These are phyloP conservation scores for Campylomormyrus numenius DNA, from an alignment of 2,113 vertebrate genomes.

Conservation along the genomic window DNA sequence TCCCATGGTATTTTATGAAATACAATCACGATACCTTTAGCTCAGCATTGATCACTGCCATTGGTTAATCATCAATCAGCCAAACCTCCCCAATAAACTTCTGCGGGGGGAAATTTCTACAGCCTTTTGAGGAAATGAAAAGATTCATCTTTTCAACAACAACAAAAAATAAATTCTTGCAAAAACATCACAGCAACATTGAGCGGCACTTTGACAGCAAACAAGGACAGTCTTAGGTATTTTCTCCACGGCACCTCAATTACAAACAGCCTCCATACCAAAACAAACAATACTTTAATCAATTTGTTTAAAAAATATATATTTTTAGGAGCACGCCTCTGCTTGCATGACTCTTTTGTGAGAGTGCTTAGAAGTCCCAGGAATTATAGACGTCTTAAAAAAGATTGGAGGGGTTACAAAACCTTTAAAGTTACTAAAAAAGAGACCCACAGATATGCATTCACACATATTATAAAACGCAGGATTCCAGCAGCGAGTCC, in stretches of 20 bases:
- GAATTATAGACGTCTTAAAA: neutral
- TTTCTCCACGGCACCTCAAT: neutral
- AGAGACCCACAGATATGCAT: neutral
- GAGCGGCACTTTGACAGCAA: neutral
- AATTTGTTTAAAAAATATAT: neutral
- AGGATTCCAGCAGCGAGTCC: neutral
- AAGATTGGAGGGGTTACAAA: neutral
- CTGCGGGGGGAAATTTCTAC: neutral
- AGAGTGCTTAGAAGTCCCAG: neutral
- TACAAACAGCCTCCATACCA: neutral
- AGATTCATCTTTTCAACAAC: neutral
- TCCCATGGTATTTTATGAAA: neutral
- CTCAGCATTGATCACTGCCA: neutral
- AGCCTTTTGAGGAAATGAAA: neutral
- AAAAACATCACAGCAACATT: neutral
- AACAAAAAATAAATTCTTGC: neutral
- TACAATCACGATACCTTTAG: neutral
- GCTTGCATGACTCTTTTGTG: neutral
- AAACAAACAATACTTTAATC: neutral
- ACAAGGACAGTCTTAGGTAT: neutral
- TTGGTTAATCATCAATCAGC: neutral
- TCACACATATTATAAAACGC: neutral
- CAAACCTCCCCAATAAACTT: neutral
- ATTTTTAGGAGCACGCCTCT: neutral
- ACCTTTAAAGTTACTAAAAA: neutral